Evolutionary conservation across 2,797 vertebrate species (phyloP), one percentile per base, ranked within the genome.

Genomic region (Channallabes apus): DNA sequence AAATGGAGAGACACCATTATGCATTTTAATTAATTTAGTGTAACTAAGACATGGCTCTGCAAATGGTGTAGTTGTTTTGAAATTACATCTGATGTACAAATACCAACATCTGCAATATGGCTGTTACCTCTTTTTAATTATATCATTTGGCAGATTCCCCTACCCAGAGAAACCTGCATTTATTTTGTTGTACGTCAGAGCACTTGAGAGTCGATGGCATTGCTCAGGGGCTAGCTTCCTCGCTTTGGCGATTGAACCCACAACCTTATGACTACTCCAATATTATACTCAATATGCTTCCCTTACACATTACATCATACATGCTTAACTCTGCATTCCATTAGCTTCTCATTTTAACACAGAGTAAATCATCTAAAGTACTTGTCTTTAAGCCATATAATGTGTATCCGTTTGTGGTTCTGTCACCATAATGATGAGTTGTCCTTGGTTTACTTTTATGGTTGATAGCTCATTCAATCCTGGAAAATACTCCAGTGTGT

Each of bases 321-420:
- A 77, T 61, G 9, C 20, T 58, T 12, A 78, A 8, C 56, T 29
- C 8, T 18, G 35, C 38, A 80, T 1, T 4, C 3, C 4, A 46
- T 64, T 73, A 65, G 56, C 2, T 2, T 9, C 71, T 64, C 24
- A 9, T 20, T 71, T 35, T 59, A 80, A 41, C 68, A 65, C 68
- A 27, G 22, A 54, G 59, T 38, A 38, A 69, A 82, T 59, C 29
- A 24, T 58, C 27, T 80, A 65, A 41, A 82, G 27, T 38, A 69
- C 62, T 85, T 85, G 87, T 86, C 32, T 86, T 41, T 82, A 68
- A 18, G 58, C 68, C 54, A 62, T 41, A 41, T 46, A 76, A 56
- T 85, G 64, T 78, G 73, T 82, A 51, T 84, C 58, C 22, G 20
- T 81, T 80, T 75, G 84, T 85, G 69, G 68, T 58, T 67, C 58